These are phyloP conservation scores for Antheraea mylitta DNA, from an alignment of 1,140 invertebrate species.

Conservation along the genomic window DNA sequence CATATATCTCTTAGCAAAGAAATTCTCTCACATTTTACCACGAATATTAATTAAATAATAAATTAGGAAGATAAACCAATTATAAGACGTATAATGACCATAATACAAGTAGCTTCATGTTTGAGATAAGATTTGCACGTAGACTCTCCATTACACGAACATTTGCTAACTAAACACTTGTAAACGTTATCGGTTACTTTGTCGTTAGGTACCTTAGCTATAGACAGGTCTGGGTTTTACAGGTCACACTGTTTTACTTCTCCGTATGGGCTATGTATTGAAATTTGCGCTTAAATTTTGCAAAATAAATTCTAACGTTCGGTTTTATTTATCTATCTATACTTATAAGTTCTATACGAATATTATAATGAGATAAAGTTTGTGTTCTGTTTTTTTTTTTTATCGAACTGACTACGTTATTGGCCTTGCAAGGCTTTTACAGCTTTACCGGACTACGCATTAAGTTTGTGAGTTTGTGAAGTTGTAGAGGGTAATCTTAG, in stretches of 20 bases:
- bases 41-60: background rate
- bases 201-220: background rate
- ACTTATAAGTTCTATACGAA: too few species aligned
- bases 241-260: background rate
- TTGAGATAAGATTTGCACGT: slow-evolving; percentile 4
- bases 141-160: background rate
- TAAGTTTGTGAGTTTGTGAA: too few species aligned
- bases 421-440: too few species aligned
- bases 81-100: background rate
- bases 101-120: slow-evolving; percentile 3
- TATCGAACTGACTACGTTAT: too few species aligned
- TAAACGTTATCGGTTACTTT: slow-evolving; percentile 8
- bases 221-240: background rate
- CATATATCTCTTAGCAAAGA: too few species aligned
- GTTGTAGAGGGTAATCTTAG: too few species aligned
- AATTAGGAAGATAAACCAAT: background rate
- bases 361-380: too few species aligned
- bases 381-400: too few species aligned
- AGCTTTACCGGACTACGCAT: too few species aligned
- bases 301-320: too few species aligned
- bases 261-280: background rate
- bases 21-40: too few species aligned
- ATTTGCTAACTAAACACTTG: slow-evolving; percentile 13
- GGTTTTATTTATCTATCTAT: too few species aligned
- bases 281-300: background rate